phyloP scores from a whole-genome alignment of 2,113 vertebrate genomes.

The Psilopsiagon aymara region DNA sequence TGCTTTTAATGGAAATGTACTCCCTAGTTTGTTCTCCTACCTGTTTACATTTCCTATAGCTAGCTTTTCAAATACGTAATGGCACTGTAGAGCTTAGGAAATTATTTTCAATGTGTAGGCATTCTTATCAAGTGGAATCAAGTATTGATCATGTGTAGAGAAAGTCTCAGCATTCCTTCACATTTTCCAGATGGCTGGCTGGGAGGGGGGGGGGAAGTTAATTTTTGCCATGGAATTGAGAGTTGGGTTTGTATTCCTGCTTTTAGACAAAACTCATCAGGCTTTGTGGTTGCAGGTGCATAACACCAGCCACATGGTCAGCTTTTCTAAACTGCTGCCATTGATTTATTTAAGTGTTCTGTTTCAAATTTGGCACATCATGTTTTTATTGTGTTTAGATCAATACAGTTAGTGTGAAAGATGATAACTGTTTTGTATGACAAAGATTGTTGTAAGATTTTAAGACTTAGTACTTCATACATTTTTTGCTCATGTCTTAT shows the following conservation, averaged over 20 bases:
- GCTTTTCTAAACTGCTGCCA: neutral
- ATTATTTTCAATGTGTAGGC: constrained; percentile 43
- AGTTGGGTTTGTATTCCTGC: neutral
- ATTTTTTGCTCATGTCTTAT: neutral
- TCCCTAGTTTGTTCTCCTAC: constrained; percentile 28
- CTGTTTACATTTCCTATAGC: constrained; percentile 12
- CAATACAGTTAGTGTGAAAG: neutral
- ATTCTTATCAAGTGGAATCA: constrained; percentile 51
- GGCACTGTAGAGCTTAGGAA: neutral
- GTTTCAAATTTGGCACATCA: neutral
- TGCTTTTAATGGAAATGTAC: constrained; percentile 16
- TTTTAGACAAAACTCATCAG: neutral
- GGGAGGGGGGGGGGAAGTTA: neutral
- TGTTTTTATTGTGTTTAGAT: neutral
- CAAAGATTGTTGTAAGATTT: neutral
- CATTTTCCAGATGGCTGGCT: neutral
- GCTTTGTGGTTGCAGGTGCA: neutral
- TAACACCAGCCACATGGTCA: neutral
- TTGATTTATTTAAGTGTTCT: neutral
- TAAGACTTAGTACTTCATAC: neutral
- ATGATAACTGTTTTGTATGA: neutral
- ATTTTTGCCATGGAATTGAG: neutral
- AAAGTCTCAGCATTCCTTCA: constrained; percentile 13
- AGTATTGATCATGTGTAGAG: constrained; percentile 46
- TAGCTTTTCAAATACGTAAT: neutral